Percentiles rank a stretch among this genome's conserved stretches.
These are phyloP conservation scores for Flexamia atlantica DNA, from an alignment of 2,888 invertebrate genomes.

Conservation along the genomic window DNA sequence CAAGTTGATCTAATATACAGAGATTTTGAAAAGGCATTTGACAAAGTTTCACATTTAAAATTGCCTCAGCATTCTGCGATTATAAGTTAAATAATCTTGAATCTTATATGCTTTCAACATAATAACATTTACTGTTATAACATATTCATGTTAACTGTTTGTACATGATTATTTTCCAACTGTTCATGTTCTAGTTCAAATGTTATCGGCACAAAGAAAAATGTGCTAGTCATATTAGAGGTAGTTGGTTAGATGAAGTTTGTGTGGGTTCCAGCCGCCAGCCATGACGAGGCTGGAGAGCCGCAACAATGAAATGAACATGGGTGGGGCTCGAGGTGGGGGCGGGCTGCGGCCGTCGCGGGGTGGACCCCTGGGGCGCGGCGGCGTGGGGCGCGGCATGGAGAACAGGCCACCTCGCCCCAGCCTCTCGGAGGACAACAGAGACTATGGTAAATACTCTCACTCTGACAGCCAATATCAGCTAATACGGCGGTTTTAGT, in stretches of 20 bases:
- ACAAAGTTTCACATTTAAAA: too few species aligned
- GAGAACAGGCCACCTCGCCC: conserved; percentile 49
- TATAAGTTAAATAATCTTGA: too few species aligned
- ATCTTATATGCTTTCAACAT: too few species aligned
- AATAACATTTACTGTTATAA: too few species aligned
- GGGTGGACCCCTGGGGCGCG: conserved; percentile 64
- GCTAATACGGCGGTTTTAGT: neutral
- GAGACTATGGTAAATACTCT: conserved; percentile 33
- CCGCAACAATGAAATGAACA: conserved; percentile 53
- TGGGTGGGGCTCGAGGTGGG: conserved; percentile 10
- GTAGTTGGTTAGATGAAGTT: too few species aligned
- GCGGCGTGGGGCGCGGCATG: conserved; percentile 66
- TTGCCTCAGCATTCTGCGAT: too few species aligned
- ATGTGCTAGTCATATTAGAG: neutral
- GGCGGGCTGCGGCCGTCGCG: conserved; percentile 31
- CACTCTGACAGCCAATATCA: neutral
- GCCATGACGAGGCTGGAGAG: conserved; percentile 57
- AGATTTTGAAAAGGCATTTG: too few species aligned
- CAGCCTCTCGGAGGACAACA: conserved; percentile 37
- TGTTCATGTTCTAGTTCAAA: too few species aligned
- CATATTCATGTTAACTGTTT: too few species aligned
- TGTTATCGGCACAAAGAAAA: too few species aligned
- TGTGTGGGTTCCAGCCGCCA: conserved; percentile 46
- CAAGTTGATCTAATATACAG: too few species aligned
- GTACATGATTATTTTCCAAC: too few species aligned